Percentiles rank a stretch among this genome's conserved stretches.
phyloP scores from a whole-genome alignment of 2,797 vertebrate species.

The Clarias pachynema region DNA sequence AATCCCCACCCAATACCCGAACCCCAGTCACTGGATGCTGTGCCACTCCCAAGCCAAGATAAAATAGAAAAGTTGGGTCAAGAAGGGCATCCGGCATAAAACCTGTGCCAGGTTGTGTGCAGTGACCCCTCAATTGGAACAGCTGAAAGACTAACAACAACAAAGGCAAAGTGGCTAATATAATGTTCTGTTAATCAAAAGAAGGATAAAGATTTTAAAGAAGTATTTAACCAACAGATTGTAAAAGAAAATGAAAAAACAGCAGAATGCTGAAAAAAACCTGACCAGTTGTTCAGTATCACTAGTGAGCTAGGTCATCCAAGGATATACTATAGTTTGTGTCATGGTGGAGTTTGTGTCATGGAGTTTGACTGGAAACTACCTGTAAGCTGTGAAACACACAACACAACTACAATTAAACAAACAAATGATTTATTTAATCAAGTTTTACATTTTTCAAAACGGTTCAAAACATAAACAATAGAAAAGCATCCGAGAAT shows the following conservation, averaged over 20 bases:
- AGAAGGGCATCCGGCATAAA: too few species aligned
- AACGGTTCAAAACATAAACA: constrained; percentile 51
- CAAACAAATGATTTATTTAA: constrained; percentile 49
- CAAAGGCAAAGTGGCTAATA: neutral
- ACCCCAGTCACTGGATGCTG: too few species aligned
- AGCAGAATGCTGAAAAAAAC: neutral
- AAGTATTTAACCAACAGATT: neutral
- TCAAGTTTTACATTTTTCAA: constrained; percentile 53
- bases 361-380: neutral
- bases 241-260: neutral
- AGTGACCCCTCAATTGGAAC: too few species aligned
- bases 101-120: too few species aligned
- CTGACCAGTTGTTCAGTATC: neutral
- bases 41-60: too few species aligned
- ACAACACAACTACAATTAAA: constrained; percentile 26
- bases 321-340: neutral
- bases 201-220: neutral
- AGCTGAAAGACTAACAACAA: neutral
- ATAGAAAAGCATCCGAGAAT: constrained; percentile 47
- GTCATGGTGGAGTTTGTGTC: neutral
- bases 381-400: neutral
- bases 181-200: neutral
- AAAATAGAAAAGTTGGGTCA: too few species aligned
- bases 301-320: neutral
- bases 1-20: too few species aligned